These are phyloP conservation scores for Resseliella maxima DNA, from an alignment of 2,888 invertebrate species.

Conservation along the genomic window DNA sequence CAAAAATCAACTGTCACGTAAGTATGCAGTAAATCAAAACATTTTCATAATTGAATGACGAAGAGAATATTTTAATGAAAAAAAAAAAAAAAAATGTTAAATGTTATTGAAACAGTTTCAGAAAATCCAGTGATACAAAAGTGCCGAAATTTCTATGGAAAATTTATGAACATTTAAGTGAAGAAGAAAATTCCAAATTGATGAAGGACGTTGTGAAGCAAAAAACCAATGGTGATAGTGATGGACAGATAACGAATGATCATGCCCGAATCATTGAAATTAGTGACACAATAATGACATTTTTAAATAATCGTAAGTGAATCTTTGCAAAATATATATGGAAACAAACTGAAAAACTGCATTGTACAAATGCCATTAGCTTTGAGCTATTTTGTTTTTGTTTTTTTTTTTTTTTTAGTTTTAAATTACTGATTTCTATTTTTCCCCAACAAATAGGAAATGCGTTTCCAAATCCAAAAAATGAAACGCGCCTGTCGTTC, in stretches of 20 bases:
- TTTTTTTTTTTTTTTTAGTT: background rate
- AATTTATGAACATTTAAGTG: conserved; percentile 84
- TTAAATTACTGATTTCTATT: too few relatives aligned
- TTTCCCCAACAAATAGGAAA: too few relatives aligned
- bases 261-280: conserved; percentile 88
- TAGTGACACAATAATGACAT: conserved; percentile 95
- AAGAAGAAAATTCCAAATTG: conserved; percentile 68
- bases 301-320: conserved; percentile 85
- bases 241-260: conserved; percentile 78
- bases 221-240: conserved; percentile 70
- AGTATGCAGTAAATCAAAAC: too few relatives aligned
- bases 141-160: conserved; percentile 90
- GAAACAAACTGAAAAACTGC: too few relatives aligned
- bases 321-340: background rate
- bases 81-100: too few relatives aligned
- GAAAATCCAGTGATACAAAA: too few relatives aligned
- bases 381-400: too few relatives aligned
- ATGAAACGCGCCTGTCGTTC: conserved; percentile 16
- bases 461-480: background rate
- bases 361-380: too few relatives aligned
- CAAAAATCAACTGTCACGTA: conserved; percentile 59
- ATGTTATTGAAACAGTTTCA: too few relatives aligned
- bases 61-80: too few relatives aligned
- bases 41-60: too few relatives aligned
- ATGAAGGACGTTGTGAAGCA: background rate